phyloP scores from a whole-genome alignment of 1,140 invertebrate species.

The Thaumatotibia leucotreta region DNA sequence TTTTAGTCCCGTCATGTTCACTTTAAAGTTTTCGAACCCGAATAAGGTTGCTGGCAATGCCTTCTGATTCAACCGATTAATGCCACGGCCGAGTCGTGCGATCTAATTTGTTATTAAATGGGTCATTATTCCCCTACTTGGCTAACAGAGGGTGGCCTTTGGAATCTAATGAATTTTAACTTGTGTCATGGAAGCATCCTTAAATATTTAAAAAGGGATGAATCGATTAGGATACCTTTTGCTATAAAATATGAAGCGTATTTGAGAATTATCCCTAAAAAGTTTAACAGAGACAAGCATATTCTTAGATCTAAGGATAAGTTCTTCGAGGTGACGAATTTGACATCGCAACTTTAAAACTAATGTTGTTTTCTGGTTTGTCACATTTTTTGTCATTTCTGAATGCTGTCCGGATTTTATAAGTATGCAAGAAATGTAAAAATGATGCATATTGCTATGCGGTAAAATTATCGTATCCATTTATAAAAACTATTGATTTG shows the following conservation, averaged over 20 bases:
- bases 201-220: constrained; percentile 48
- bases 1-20: background rate
- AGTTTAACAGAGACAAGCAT: too few relatives aligned
- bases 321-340: too few relatives aligned
- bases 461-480: too few relatives aligned
- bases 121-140: constrained; percentile 57
- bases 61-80: constrained; percentile 36
- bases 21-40: background rate
- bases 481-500: too few relatives aligned
- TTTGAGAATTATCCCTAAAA: too few relatives aligned
- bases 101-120: constrained; percentile 73
- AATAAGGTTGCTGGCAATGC: background rate
- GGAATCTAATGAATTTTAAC: constrained; percentile 59
- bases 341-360: too few relatives aligned
- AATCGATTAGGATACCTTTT: constrained; percentile 37
- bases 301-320: too few relatives aligned
- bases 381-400: too few relatives aligned
- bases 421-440: too few relatives aligned
- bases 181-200: constrained; percentile 39
- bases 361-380: too few relatives aligned
- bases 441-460: too few relatives aligned
- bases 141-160: constrained; percentile 36
- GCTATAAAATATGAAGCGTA: background rate
- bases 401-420: too few relatives aligned
- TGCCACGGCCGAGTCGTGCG: constrained; percentile 23